Percentiles rank a stretch among this genome's conserved stretches.
phyloP scores from a whole-genome alignment of 2,888 invertebrate genomes.

The Callosobruchus maculatus region DNA sequence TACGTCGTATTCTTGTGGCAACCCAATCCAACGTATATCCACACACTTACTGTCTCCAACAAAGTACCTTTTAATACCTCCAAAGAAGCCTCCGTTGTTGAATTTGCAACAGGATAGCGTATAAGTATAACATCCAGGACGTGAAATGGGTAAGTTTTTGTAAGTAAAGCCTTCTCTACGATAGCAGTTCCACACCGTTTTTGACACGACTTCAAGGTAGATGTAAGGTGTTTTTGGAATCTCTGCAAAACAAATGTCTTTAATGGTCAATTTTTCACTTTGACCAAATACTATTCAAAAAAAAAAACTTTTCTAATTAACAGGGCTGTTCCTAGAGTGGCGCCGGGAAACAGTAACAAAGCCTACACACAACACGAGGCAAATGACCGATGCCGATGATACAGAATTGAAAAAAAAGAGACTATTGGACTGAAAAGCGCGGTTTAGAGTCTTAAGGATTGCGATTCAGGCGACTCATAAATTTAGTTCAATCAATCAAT shows the following conservation, averaged over 20 bases:
- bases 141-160: conserved; percentile 49
- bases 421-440: no score
- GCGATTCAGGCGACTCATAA: no score
- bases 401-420: no score
- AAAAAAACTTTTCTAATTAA: no score
- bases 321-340: no score
- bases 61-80: conserved; percentile 64
- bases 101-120: conserved; percentile 48
- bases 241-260: conserved; percentile 18
- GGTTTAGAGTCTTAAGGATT: no score
- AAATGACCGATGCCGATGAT: no score
- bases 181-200: conserved; percentile 63
- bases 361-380: no score
- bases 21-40: conserved; percentile 55
- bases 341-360: no score
- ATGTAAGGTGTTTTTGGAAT: conserved; percentile 52
- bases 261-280: no score
- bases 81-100: conserved; percentile 48
- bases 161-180: conserved; percentile 71
- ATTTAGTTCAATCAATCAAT: no score
- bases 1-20: conserved; percentile 47
- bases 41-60: conserved; percentile 70
- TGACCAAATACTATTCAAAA: no score
- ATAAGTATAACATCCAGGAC: conserved; percentile 47
- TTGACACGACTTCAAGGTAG: conserved; percentile 64